Evolutionary conservation across 2,888 invertebrate species (phyloP).

Genomic region (Erynnis tages): DNA sequence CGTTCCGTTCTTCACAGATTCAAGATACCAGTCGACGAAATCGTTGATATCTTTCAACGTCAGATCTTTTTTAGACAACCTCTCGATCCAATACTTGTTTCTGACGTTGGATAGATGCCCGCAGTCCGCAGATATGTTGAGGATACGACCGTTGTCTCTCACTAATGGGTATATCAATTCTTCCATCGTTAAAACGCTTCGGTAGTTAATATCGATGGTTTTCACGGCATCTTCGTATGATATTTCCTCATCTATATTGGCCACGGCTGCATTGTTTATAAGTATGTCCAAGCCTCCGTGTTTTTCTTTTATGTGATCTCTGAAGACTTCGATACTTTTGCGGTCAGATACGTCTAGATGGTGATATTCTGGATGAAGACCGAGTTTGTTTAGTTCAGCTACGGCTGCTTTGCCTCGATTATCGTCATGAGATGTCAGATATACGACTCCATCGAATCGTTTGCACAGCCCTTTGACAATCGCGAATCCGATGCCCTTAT

Average conservation of each 20-base stretch:
- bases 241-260: constrained; percentile 47
- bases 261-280: constrained; percentile 86
- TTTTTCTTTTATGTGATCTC: constrained; percentile 76
- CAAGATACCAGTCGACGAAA: constrained; percentile 84
- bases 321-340: constrained; percentile 80
- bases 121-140: constrained; percentile 86
- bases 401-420: constrained; percentile 41
- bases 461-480: constrained; percentile 82
- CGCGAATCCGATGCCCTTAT: constrained; percentile 84
- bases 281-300: constrained; percentile 87
- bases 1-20: constrained; percentile 52
- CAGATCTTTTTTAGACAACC: constrained; percentile 49
- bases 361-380: constrained; percentile 41
- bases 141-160: constrained; percentile 84
- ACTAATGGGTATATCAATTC: constrained; percentile 85
- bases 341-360: constrained; percentile 83
- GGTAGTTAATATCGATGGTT: constrained; percentile 85
- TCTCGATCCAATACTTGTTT: constrained; percentile 59
- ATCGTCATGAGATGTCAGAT: constrained; percentile 83
- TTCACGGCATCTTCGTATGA: constrained; percentile 74
- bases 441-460: constrained; percentile 83
- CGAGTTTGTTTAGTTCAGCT: constrained; percentile 41
- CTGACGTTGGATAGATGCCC: constrained; percentile 83
- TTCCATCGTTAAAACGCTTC: constrained; percentile 83
- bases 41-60: constrained; percentile 56